Conservation (phyloP, 2,113 vertebrate genomes). For the Glaucomys volans region DNA sequence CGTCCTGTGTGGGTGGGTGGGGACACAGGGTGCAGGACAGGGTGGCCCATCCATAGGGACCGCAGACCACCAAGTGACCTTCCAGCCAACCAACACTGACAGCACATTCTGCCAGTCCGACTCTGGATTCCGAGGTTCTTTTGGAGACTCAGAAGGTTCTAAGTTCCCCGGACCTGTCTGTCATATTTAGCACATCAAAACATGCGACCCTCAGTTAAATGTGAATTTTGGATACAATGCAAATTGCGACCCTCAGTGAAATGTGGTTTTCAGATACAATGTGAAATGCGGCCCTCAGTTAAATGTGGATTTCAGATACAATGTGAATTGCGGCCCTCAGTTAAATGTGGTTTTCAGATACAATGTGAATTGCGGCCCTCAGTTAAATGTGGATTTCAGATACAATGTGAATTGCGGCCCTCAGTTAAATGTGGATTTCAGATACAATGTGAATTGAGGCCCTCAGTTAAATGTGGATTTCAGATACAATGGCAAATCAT, state of each 20-base stretch:
- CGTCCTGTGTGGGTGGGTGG: not conserved
- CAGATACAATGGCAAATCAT: not conserved
- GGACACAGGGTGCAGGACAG: not conserved
- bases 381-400: not conserved
- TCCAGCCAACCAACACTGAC: not conserved
- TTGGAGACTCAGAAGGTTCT: not conserved
- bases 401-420: too few relatives aligned
- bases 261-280: not conserved
- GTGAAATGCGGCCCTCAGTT: too few relatives aligned
- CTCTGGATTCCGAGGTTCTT: not conserved
- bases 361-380: not conserved
- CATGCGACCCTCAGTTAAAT: not conserved
- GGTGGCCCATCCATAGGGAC: not conserved
- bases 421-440: not conserved
- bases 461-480: not conserved
- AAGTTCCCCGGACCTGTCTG: not conserved
- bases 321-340: too few relatives aligned
- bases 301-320: not conserved
- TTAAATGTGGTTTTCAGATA: not conserved
- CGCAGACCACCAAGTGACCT: not conserved
- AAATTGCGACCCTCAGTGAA: too few relatives aligned
- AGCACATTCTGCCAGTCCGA: not conserved
- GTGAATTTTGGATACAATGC: not conserved
- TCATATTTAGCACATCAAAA: not conserved
- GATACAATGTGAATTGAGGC: too few relatives aligned